Base-by-base conservation (phyloP, 2,888 invertebrate genomes). In the Pollenia labialis region DNA sequence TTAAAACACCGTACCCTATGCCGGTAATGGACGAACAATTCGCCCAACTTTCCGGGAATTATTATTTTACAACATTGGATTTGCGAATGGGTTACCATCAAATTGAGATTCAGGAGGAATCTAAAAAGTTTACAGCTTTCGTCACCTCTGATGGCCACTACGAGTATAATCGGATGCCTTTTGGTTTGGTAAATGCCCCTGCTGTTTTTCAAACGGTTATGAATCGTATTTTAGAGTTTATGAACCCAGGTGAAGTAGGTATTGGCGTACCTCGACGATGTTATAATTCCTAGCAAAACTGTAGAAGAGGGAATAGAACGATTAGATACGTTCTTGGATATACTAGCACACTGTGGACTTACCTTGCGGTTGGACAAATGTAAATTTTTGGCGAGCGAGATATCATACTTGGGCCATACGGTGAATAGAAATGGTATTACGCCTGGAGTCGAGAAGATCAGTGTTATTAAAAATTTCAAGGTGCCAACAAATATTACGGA, bases 131-230 rank as follows among this genome's bases (percentile, higher is more conserved):
- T n/a, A 88, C 87, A 0, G 85, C 85, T 6, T 88, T 85, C 44
- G 77, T 87, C 4, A 87, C 84, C 0, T 71, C 62, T 1, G 79
- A 85, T 1, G 85, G 83, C 2, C 87, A 88, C 52, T 85, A 72
- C 18, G 87, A 87, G 54, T 87, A 77, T 40, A 88, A 85, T 54
- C 54, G 83, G 4, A 85, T 88, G 83, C 84, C 87, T 9, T 87
- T 85, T 48, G 88, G 87, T 4, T 42, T 87, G 6, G 81, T 85
- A 23, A 88, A 88, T 50, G 86, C 88, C 2, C 87, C 88, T 8
- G 79, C 85, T 2, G 85, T 85, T 9, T n/a, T 88, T 18, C 85
- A 88, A 23, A 42, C 44, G 2, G 46, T 84, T 23, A 88, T 88
- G 85, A 85, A 87, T 11, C 52, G 64, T 14, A 9, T 85, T 11